Conservation (phyloP, 2,888 invertebrate species). For the Trichopoda pennipes region DNA sequence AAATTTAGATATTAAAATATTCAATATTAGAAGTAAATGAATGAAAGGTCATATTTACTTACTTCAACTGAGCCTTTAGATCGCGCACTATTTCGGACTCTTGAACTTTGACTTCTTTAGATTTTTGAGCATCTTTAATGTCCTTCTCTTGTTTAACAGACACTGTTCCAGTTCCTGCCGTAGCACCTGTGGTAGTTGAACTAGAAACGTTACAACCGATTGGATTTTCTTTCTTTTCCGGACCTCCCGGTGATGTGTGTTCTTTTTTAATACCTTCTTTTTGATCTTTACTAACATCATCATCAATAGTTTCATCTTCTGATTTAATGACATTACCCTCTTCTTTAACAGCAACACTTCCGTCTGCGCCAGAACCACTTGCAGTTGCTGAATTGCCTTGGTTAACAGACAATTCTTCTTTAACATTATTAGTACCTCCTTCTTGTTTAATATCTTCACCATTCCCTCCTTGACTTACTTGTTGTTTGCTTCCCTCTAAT, state of each 20-base stretch:
- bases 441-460: conserved; percentile 83
- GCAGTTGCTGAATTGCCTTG: conserved; percentile 64
- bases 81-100: conserved; percentile 85
- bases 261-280: conserved; percentile 82
- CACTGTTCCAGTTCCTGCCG: conserved; percentile 75
- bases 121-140: conserved; percentile 83
- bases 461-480: conserved; percentile 72
- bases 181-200: conserved; percentile 79
- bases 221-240: conserved; percentile 84
- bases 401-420: conserved; percentile 78
- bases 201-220: conserved; percentile 73
- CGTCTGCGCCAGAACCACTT: conserved; percentile 79
- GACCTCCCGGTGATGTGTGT: conserved; percentile 78
- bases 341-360: conserved; percentile 83
- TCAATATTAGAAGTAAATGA: not conserved
- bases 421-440: conserved; percentile 75
- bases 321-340: conserved; percentile 76
- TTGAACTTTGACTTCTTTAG: conserved; percentile 85
- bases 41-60: conserved; percentile 74
- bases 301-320: conserved; percentile 77
- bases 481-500: conserved; percentile 82
- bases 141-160: conserved; percentile 84
- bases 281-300: conserved; percentile 77
- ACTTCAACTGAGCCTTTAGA: conserved; percentile 95
- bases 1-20: no score